Base-by-base conservation (phyloP, 2,113 vertebrate genomes). In the Xiphias gladius region DNA sequence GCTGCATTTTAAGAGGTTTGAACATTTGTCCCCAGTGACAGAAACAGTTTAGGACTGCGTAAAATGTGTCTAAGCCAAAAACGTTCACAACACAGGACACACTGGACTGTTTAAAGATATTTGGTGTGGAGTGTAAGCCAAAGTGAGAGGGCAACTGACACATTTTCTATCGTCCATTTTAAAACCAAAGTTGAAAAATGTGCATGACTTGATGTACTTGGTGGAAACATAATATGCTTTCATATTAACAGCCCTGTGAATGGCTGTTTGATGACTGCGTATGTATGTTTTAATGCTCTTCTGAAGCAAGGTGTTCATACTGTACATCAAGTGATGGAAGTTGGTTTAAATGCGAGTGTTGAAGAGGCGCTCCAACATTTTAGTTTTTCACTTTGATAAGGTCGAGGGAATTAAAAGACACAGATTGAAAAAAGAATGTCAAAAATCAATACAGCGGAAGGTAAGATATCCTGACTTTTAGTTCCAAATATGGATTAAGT, bases 21-120 rank as follows among this genome's bases (percentile, higher is more conserved):
- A 85, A 79, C 46, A 59, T 85, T 87, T 71, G 70, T 80, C 62
- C 55, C 39, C 6, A 62, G 73, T 1, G 58, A 88, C 46, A 68
- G 55, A 80, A 81, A 83, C 2, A 0, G 68, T 82, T 71, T 58
- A 46, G 22, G 66, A 80, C 76, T 83, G 8, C 30, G 61, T n/a
- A 46, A 64, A 71, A 75, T n/a, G 59, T 37, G 77, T 82, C 39
- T 69, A 28, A 48, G 37, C 17, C 55, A 20, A 37, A 70, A 46
- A 22, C 5, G 7, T 24, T 50, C 14, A 52, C 67, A 35, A 54
- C 52, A 66, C 10, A 61, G 8, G 50, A 39, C n/a, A 55, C 46
- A 67, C 50, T 52, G 46, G 30, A 48, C 22, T 52, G 24, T 58
- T 67, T 58, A 50, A 64, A 73, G 19, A 65, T 70, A n/a, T 39